A percentile compares a stretch with the other conserved stretches of the same genome.
phyloP scores from a whole-genome alignment of 1,140 invertebrate genomes.

The Laupala kohalensis region DNA sequence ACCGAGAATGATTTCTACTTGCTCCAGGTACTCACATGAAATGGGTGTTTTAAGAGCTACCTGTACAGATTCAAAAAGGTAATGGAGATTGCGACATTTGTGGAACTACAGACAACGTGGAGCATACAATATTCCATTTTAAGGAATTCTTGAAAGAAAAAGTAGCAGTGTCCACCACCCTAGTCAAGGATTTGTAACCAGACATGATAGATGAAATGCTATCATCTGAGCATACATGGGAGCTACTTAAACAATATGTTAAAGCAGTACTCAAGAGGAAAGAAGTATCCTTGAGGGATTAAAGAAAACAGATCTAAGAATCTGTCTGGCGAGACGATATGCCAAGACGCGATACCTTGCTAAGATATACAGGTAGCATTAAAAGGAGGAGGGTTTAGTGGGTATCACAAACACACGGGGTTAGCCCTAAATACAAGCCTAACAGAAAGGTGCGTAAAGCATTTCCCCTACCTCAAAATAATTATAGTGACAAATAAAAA shows the following conservation, averaged over 20 bases:
- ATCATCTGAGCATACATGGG: not conserved
- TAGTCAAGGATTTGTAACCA: no score
- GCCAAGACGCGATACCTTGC: not conserved
- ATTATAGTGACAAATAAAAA: no score
- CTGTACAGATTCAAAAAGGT: not conserved
- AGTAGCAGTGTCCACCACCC: not conserved
- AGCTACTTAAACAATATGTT: not conserved
- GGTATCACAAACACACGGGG: no score
- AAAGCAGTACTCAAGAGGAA: not conserved
- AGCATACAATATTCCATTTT: not conserved
- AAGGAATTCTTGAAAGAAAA: not conserved
- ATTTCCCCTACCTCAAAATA: no score
- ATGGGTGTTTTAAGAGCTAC: conserved; percentile 20
- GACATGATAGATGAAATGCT: no score
- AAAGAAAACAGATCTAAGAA: not conserved
- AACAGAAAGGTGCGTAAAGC: no score
- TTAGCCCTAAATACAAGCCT: no score
- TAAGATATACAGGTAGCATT: not conserved
- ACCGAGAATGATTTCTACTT: conserved; percentile 19
- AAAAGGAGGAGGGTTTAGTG: not conserved
- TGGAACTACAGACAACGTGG: not conserved
- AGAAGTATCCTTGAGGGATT: not conserved
- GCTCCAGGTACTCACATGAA: conserved; percentile 21
- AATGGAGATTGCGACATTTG: no score
- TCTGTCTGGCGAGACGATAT: not conserved